Conservation (phyloP, 2,888 invertebrate genomes). For the Celastrina argiolus region DNA sequence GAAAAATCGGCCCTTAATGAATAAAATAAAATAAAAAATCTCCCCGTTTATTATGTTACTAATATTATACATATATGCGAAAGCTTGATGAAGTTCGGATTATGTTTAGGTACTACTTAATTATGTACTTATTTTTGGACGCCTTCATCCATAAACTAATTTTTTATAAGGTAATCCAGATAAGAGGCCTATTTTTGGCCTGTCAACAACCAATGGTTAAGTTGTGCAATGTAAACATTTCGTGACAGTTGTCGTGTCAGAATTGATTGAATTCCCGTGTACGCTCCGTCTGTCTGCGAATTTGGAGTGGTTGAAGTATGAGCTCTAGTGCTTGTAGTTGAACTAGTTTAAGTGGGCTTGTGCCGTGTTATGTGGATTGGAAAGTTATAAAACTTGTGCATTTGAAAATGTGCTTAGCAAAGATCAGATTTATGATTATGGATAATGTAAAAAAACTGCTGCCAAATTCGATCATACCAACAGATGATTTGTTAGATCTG, state of each 20-base stretch:
- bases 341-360: constrained; percentile 16
- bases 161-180: background rate
- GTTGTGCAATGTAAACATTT: background rate
- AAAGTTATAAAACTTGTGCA: background rate
- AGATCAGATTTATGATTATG: background rate
- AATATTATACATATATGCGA: no score
- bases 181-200: background rate
- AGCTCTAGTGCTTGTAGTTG: constrained; percentile 12
- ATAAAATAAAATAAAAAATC: no score
- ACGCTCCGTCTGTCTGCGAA: constrained; percentile 13
- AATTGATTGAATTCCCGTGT: constrained; percentile 16
- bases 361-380: constrained; percentile 8
- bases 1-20: no score
- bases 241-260: constrained; percentile 3
- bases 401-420: background rate
- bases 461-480: background rate
- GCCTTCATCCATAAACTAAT: no score
- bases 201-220: background rate
- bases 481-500: background rate
- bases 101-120: no score
- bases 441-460: no score
- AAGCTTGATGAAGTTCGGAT: no score
- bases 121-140: no score
- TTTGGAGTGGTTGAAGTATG: constrained; percentile 8
- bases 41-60: no score